phyloP scores from a whole-genome alignment of 2,888 invertebrate species.

The Hirtodrosophila histrioides region DNA sequence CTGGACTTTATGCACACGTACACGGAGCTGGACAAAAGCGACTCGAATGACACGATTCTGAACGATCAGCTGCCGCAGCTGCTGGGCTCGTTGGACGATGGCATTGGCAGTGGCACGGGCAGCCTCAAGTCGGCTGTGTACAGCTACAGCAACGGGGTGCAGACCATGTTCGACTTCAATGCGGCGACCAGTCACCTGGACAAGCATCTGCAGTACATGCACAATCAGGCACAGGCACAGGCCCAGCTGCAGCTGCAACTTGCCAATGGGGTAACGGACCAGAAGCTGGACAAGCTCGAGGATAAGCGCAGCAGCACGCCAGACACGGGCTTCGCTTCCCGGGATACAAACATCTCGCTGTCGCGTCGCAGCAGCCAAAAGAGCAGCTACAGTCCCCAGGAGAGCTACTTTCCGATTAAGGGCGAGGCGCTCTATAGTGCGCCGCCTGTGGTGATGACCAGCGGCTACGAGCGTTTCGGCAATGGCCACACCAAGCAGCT shows the following conservation, averaged over 20 bases:
- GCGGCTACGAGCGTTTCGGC: conserved; percentile 70
- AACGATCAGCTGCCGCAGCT: conserved; percentile 82
- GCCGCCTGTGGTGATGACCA: conserved; percentile 66
- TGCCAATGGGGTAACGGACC: conserved; percentile 47
- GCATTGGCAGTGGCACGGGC: conserved; percentile 82
- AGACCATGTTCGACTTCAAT: conserved; percentile 82
- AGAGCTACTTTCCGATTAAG: conserved; percentile 76
- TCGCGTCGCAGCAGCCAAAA: conserved; percentile 84
- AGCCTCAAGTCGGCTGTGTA: conserved; percentile 82
- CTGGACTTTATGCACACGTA: conserved; percentile 84
- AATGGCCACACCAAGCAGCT: conserved; percentile 65
- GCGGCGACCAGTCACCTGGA: conserved; percentile 83
- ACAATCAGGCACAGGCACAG: conserved; percentile 70
- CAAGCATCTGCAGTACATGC: conserved; percentile 83
- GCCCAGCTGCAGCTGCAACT: conserved; percentile 15
- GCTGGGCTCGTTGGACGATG: conserved; percentile 81
- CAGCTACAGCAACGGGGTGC: conserved; percentile 81
- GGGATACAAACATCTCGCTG: conserved; percentile 84
- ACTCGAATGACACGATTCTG: conserved; percentile 84
- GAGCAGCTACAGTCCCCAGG: conserved; percentile 84
- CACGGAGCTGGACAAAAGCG: conserved; percentile 84
- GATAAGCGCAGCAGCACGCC: conserved; percentile 84
- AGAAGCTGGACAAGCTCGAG: conserved; percentile 72
- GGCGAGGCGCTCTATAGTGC: conserved; percentile 61
- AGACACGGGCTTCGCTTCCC: conserved; percentile 84